A percentile compares a stretch with the other conserved stretches of the same genome.
These are phyloP conservation scores for Papilio aristodemus DNA, from an alignment of 1,140 invertebrate genomes.

Conservation along the genomic window DNA sequence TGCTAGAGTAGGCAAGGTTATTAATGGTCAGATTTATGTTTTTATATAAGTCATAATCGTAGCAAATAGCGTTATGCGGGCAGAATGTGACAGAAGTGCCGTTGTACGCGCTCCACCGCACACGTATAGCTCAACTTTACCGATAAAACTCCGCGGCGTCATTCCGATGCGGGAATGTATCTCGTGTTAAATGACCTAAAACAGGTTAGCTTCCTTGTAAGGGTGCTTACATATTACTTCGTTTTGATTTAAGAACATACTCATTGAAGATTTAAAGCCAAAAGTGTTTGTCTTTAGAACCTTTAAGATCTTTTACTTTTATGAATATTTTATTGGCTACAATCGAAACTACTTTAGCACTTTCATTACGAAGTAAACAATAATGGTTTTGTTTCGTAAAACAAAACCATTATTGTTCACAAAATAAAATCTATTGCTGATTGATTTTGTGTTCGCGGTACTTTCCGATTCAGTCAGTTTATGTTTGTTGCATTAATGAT, in stretches of 20 bases:
- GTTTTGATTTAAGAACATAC: background rate
- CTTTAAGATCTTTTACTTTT: too few species aligned
- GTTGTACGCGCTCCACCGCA: conserved; percentile 61
- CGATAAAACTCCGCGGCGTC: conserved; percentile 59
- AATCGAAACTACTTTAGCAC: background rate
- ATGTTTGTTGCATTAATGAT: too few species aligned
- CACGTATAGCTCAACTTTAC: conserved; percentile 66
- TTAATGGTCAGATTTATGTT: conserved; percentile 49
- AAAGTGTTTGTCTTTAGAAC: too few species aligned
- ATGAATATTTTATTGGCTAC: too few species aligned
- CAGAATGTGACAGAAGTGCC: conserved; percentile 57
- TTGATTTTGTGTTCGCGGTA: too few species aligned
- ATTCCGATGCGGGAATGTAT: conserved; percentile 53
- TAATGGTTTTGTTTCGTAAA: background rate
- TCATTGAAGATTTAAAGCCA: background rate
- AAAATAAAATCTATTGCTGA: too few species aligned
- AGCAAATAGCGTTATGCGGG: conserved; percentile 56
- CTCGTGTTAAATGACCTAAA: conserved; percentile 56
- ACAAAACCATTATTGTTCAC: too few species aligned
- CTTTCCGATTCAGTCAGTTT: too few species aligned
- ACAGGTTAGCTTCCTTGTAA: conserved; percentile 48
- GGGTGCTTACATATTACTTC: background rate
- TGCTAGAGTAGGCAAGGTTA: background rate
- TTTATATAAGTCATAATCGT: conserved; percentile 49
- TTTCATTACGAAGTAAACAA: background rate